Evolutionary conservation across 2,888 invertebrate species (phyloP).

Genomic region (Formica aserva): DNA sequence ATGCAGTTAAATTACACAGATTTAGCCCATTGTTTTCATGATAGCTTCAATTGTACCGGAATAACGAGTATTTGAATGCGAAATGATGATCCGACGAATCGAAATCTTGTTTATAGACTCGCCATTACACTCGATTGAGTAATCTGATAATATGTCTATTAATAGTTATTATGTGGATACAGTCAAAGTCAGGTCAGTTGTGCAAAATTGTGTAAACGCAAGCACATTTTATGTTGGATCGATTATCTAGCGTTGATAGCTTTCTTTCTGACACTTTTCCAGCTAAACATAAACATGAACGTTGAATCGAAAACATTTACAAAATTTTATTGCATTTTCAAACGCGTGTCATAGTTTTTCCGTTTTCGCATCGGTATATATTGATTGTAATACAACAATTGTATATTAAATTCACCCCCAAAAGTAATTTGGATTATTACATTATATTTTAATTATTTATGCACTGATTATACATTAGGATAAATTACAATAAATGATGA

Average conservation of each 20-base stretch:
- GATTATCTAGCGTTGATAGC: background rate
- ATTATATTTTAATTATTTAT: background rate
- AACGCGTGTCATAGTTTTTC: background rate
- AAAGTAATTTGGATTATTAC: background rate
- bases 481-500: slow-evolving; percentile 8
- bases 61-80: slow-evolving; percentile 40
- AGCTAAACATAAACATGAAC: background rate
- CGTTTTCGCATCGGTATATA: background rate
- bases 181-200: slow-evolving; percentile 43
- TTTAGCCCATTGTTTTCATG: slow-evolving; percentile 23
- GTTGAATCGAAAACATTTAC: background rate
- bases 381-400: background rate
- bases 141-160: slow-evolving; percentile 54
- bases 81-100: slow-evolving; percentile 47
- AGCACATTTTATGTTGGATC: background rate
- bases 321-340: background rate
- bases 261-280: background rate
- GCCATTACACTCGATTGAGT: slow-evolving; percentile 30
- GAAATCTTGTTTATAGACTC: slow-evolving; percentile 42
- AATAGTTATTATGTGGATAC: slow-evolving; percentile 42
- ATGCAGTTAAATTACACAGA: slow-evolving; percentile 42
- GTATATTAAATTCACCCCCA: background rate
- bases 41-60: slow-evolving; percentile 43
- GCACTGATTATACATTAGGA: background rate
- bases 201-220: background rate